Base-by-base conservation (phyloP, 2,113 vertebrate genomes). In the Capreolus pygargus region DNA sequence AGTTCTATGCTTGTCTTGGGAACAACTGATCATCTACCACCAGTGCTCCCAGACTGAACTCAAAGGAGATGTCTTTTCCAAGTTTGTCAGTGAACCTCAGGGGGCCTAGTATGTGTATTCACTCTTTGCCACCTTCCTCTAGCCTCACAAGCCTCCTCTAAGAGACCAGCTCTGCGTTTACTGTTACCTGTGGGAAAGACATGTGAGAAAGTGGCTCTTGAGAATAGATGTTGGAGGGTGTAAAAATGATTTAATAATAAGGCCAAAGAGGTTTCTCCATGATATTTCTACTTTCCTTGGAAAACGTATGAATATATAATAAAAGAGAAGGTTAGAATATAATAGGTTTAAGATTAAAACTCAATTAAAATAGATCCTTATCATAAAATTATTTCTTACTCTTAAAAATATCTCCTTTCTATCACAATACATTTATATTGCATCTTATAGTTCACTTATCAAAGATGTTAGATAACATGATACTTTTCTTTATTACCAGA, bases 351-450 rank as follows among this genome's bases (percentile, higher is more conserved):
- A 95, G 55, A 61, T 17, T 14, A 89, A 70, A 97, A 83, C 16
- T 45, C 47, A 92, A 74, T 79, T 67, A 85, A 81, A 97, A 39
- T 86, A 45, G 2, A 43, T 91, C 19, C 9, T 50, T 87, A 16
- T 84, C 57, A 91, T 39, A 85, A 92, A 96, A 95, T 21, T 54
- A 64, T 74, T 84, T 92, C 67, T 92, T 90, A 16, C 23, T 74
- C 9, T 85, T 85, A 82, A 94, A 81, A 92, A 30, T 89, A 93
- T 39, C 19, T 43, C 60, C 2, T 92, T 95, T 76, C 14, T 30
- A 50, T 17, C 23, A 67, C 43, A 89, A 60, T 54, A 74, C 27
- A n/a, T 57, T 95, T 70, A 70, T 86, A 92, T 79, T 84, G 23
- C 12, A 90, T 50, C 57, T 39, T 91, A 21, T 36, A 81, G 36